A percentile compares a stretch with the other conserved stretches of the same genome.
These are phyloP conservation scores for Cryptotis parvus DNA, from an alignment of 2,113 vertebrate genomes.

Conservation along the genomic window DNA sequence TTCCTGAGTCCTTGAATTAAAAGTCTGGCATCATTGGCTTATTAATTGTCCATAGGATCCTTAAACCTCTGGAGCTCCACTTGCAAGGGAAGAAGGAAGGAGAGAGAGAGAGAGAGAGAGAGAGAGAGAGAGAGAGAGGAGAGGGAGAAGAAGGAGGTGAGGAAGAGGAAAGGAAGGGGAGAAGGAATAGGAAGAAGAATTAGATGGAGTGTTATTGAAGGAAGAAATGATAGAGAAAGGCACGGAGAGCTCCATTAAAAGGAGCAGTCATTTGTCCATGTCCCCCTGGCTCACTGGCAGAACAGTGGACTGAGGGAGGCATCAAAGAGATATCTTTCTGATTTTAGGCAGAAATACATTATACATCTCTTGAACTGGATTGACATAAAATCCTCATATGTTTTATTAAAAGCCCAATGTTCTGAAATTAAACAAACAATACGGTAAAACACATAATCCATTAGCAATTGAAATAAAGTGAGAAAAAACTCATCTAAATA, in stretches of 20 bases:
- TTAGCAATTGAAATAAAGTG: slow-evolving; percentile 37
- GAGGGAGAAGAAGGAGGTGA: too few relatives aligned
- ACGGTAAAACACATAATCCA: not conserved
- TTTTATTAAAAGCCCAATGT: slow-evolving; percentile 8
- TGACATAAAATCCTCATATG: not conserved
- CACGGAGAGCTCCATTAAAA: not conserved
- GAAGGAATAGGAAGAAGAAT: too few relatives aligned
- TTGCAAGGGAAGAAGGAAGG: too few relatives aligned
- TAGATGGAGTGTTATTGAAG: too few relatives aligned
- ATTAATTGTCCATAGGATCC: too few relatives aligned
- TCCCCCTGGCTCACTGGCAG: not conserved
- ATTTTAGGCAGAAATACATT: not conserved
- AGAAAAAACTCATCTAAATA: slow-evolving; percentile 21
- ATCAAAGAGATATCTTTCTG: not conserved
- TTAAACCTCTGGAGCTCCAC: too few relatives aligned
- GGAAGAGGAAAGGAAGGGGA: too few relatives aligned
- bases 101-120: too few relatives aligned
- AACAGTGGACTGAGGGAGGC: not conserved
- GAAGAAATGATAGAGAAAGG: not conserved
- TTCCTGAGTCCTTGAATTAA: too few relatives aligned
- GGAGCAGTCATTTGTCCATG: not conserved
- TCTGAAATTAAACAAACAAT: slow-evolving; percentile 57
- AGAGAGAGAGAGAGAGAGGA: too few relatives aligned
- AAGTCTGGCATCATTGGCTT: too few relatives aligned
- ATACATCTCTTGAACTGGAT: not conserved